Evolutionary conservation across 2,797 vertebrate species (phyloP), one percentile per base, ranked within the genome.

Genomic region (Pteropus rufus): DNA sequence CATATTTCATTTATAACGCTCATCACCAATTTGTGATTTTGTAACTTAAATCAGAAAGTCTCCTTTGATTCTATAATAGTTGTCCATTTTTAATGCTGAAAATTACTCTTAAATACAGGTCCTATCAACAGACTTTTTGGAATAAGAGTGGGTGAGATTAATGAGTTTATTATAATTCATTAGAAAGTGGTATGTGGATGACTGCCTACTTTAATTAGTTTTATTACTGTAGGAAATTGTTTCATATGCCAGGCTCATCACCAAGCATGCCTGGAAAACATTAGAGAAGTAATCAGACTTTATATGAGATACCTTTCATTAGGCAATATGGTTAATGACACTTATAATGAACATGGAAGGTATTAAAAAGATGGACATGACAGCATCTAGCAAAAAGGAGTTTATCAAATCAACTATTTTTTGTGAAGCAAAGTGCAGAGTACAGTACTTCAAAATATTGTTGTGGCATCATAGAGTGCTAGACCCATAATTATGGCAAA

Each of bases 201-300:
- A 98, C 97, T 98, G 98, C 98, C 98, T 97, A 97, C 97, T 98
- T 98, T 98, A 98, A 99, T 99, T 98, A 98, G 98, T 97, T 99
- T 98, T 98, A 98, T 98, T 98, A 98, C 98, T 95, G 94, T 94
- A 98, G 98, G 98, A 99, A 98, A 99, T 98, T 98, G 97, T 98
- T 98, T 99, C 97, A 98, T 98, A 98, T 98, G 98, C 98, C 98
- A 98, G 97, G 76, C 97, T 98, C 96, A 98, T 98, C 98, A 97
- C 95, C 95, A 97, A 97, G 98, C 98, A 98, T 18, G 97, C 91
- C 97, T 98, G 96, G 98, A 98, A 98, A 98, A 98, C 97, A 98
- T 98, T 87, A 97, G 31, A 98, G 93, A 64, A 91, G 94, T 97
- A 98, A 98, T 98, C 98, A 98, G 95, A 98, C 86, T 98, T 97